Conservation (phyloP, 2,888 invertebrate species). For the Schrankia costaestrigalis region DNA sequence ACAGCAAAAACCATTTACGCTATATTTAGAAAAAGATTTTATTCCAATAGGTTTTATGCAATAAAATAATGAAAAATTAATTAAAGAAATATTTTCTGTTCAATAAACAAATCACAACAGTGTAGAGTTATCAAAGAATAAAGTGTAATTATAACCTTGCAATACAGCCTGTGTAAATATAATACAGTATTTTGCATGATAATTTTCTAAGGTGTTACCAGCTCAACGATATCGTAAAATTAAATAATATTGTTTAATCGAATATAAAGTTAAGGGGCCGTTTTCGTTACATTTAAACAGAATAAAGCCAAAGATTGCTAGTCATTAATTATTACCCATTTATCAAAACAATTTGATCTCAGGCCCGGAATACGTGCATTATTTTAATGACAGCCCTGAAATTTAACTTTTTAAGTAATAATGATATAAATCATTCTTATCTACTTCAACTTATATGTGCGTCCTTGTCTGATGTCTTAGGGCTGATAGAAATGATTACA, state of each 20-base stretch:
- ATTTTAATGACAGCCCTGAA: background rate
- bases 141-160: constrained; percentile 30
- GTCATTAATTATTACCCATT: constrained; percentile 25
- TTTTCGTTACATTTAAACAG: constrained; percentile 30
- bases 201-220: constrained; percentile 65
- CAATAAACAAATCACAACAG: too few relatives aligned
- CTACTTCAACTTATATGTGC: background rate
- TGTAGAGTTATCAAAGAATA: constrained; percentile 41
- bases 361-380: background rate
- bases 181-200: constrained; percentile 61
- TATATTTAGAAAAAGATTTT: too few relatives aligned
- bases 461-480: background rate
- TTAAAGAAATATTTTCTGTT: too few relatives aligned
- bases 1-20: too few relatives aligned
- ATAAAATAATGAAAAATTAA: too few relatives aligned
- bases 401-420: background rate
- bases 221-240: constrained; percentile 72
- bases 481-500: background rate
- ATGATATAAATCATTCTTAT: background rate
- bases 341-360: constrained; percentile 32
- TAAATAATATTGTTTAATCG: constrained; percentile 55
- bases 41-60: too few relatives aligned
- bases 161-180: constrained; percentile 63
- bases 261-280: constrained; percentile 54
- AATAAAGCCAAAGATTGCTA: constrained; percentile 26